phyloP scores from a whole-genome alignment of 2,797 vertebrate genomes.

The Enteromius fasciolatus region DNA sequence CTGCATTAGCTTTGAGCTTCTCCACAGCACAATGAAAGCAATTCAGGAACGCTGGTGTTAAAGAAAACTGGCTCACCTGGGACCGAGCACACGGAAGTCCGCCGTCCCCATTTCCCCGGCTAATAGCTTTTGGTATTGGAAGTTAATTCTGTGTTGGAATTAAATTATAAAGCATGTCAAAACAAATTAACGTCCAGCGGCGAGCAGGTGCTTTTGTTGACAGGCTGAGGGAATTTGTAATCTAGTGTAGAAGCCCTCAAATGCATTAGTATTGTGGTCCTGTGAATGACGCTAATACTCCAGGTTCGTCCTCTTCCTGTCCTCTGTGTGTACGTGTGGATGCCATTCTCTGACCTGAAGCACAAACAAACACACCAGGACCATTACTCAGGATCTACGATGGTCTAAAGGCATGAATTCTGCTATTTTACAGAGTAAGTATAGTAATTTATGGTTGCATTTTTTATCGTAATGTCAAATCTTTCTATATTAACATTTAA shows the following conservation, averaged over 20 bases:
- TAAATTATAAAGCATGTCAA: constrained; percentile 80
- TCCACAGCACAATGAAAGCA: constrained; percentile 62
- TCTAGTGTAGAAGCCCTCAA: constrained; percentile 68
- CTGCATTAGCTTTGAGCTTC: constrained; percentile 62
- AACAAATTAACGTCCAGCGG: constrained; percentile 79
- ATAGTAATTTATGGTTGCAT: not conserved
- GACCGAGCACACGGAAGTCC: constrained; percentile 51
- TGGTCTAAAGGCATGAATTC: not conserved
- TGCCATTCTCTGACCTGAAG: constrained; percentile 18
- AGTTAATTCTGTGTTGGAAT: constrained; percentile 77
- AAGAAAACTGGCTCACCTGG: constrained; percentile 69
- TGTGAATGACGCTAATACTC: constrained; percentile 38
- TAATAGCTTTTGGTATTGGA: constrained; percentile 71
- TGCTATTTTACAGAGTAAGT: not conserved
- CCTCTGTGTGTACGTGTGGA: constrained; percentile 34
- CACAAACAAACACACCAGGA: constrained; percentile 22
- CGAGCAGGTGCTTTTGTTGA: constrained; percentile 75
- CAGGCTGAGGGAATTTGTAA: constrained; percentile 69
- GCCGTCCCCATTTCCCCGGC: constrained; percentile 60
- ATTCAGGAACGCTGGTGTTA: constrained; percentile 57
- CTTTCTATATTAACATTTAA: not conserved
- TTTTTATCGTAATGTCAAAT: not conserved
- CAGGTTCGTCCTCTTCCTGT: constrained; percentile 45
- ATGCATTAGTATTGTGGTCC: constrained; percentile 58
- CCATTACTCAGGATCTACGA: constrained; percentile 4